Percentiles rank a stretch among this genome's conserved stretches.
Conservation (phyloP, 2,888 invertebrate species). For the Sympetrum striolatum region DNA sequence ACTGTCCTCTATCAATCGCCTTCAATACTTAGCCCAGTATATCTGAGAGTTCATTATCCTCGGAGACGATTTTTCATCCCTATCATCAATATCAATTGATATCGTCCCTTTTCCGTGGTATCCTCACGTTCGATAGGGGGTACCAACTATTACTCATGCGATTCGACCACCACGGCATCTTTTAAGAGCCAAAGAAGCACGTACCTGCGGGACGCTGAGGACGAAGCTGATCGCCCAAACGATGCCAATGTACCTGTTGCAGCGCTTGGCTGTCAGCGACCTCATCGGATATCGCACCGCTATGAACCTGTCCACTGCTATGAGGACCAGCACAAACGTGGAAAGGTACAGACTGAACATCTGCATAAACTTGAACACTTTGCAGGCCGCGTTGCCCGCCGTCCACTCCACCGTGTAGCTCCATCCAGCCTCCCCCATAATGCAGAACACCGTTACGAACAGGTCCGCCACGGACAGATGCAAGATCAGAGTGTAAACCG, state of each 20-base stretch:
- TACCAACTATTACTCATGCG: too few relatives aligned
- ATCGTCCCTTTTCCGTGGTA: too few relatives aligned
- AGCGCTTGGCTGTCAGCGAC: slow-evolving; percentile 69
- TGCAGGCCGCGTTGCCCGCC: slow-evolving; percentile 78
- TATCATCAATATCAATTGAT: too few relatives aligned
- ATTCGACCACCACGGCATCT: too few relatives aligned
- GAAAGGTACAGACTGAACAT: slow-evolving; percentile 84
- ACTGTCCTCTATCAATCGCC: too few relatives aligned
- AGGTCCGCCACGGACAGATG: slow-evolving; percentile 85
- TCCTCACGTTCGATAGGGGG: too few relatives aligned
- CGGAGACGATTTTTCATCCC: too few relatives aligned
- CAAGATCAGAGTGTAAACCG: slow-evolving; percentile 74
- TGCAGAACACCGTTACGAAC: slow-evolving; percentile 80
- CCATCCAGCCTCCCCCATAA: slow-evolving; percentile 83
- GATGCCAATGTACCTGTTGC: slow-evolving; percentile 70
- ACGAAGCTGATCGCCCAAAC: slow-evolving; percentile 77
- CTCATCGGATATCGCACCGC: slow-evolving; percentile 84
- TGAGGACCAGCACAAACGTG: slow-evolving; percentile 81
- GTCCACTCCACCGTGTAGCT: slow-evolving; percentile 81
- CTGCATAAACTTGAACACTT: slow-evolving; percentile 80
- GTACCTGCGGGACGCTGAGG: slow-evolving; percentile 84
- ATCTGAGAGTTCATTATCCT: too few relatives aligned
- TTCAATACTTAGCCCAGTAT: too few relatives aligned
- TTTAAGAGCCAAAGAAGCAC: slow-evolving; percentile 51
- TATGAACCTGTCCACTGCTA: slow-evolving; percentile 82